Evolutionary conservation across 2,797 vertebrate genomes (phyloP).

Genomic region (Enteromius mattozi): DNA sequence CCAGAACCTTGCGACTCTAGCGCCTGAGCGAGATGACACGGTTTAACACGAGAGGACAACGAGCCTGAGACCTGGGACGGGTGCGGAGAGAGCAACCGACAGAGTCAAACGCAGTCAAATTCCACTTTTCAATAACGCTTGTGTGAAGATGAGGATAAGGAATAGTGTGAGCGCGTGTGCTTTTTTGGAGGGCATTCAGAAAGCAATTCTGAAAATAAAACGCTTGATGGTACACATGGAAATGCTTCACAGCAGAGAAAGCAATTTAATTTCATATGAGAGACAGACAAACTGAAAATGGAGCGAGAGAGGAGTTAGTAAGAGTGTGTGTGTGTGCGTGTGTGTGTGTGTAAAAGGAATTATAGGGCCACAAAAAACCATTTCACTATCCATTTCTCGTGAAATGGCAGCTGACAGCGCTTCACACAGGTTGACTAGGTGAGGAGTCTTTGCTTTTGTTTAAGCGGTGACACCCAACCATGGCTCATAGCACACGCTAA

Average conservation of each 20-base stretch:
- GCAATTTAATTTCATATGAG: conserved; percentile 55
- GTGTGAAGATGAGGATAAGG: background rate
- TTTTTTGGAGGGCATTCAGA: conserved; percentile 7
- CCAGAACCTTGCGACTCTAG: conserved; percentile 23
- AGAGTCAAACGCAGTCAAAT: conserved; percentile 15
- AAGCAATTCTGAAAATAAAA: conserved; percentile 39
- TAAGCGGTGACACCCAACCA: conserved; percentile 43
- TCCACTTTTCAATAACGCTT: conserved; percentile 1
- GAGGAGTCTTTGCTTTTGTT: conserved; percentile 46
- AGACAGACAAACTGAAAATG: conserved; percentile 11
- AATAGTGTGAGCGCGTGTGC: background rate
- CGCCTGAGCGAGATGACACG: conserved; percentile 15
- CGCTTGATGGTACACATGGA: conserved; percentile 36
- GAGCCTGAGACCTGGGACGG: conserved; percentile 1
- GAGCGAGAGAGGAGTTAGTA: conserved; percentile 3
- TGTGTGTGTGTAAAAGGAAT: conserved; percentile 11
- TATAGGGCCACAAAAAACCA: conserved; percentile 36
- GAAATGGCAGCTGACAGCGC: conserved; percentile 42
- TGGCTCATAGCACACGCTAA: conserved; percentile 35
- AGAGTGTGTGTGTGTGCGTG: background rate
- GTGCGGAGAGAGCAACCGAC: background rate
- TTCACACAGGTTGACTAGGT: conserved; percentile 27
- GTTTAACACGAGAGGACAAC: conserved; percentile 47
- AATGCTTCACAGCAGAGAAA: conserved; percentile 56
- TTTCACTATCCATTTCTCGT: conserved; percentile 52